Evolutionary conservation across 2,797 vertebrate genomes (phyloP).

Genomic region (Darevskia nairensis): DNA sequence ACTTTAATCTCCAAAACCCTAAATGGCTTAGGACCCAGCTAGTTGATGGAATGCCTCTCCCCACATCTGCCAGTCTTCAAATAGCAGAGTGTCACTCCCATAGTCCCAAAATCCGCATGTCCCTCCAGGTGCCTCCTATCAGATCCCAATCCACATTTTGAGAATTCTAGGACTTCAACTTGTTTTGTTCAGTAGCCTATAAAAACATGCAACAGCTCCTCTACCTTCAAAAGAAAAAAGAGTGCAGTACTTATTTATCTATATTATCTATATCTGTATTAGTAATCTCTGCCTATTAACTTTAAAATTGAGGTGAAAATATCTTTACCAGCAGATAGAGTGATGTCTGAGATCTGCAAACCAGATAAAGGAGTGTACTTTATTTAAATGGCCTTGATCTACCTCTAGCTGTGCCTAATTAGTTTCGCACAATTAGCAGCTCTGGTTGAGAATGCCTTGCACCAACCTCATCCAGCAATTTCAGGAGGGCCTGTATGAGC

Average conservation of each 20-base stretch:
- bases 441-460: not conserved
- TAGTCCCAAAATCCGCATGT: not conserved
- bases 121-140: not conserved
- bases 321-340: not conserved
- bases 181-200: not conserved
- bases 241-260: not conserved
- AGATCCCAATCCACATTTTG: not conserved
- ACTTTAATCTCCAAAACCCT: too few species aligned
- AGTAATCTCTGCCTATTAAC: not conserved
- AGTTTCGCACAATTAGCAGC: not conserved
- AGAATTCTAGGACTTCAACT: not conserved
- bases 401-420: not conserved
- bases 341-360: not conserved
- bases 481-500: not conserved
- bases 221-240: not conserved
- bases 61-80: not conserved
- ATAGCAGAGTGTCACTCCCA: not conserved
- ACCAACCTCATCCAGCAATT: not conserved
- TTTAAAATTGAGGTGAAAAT: not conserved
- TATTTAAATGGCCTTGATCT: not conserved
- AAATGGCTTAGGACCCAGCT: too few species aligned
- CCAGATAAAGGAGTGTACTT: not conserved
- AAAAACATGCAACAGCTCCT: not conserved
- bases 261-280: too few species aligned
- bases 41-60: too few species aligned